Base-by-base conservation (phyloP, 2,113 vertebrate genomes). In the Mixornis gularis region DNA sequence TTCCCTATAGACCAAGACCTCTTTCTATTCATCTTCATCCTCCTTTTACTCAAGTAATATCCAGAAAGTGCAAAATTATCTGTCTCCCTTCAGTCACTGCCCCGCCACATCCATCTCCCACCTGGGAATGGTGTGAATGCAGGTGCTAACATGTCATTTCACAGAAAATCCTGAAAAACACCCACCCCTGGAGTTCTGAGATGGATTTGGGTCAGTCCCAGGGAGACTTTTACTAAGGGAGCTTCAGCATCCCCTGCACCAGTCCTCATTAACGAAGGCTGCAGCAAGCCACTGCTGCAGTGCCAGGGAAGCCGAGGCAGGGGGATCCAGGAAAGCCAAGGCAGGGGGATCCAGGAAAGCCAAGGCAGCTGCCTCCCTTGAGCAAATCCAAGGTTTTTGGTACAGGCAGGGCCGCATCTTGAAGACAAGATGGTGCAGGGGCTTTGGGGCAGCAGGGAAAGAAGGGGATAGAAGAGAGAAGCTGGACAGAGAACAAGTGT, bases 131-230 rank as follows among this genome's bases (percentile, higher is more conserved):
- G 34, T 44, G 55, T 53, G 34, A 89, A 58, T 34, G 55, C 0
- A 0, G 77, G 66, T 72, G 80, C 62, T 58, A n/a, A 22, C 24
- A 13, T 12, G 53, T 34, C 29, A 58, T 79, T 91, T 58, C 44
- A 64, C 15, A 18, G 86, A 78, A 90, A 87, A 82, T 40, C 46
- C n/a, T 58, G 38, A 74, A 56, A 92, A 93, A 90, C 53, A 76
- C 56, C 40, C 0, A 0, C 24, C 53, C 25, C 71, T 76, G 32
- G 86, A 72, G 84, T 84, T 81, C 63, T 90, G 62, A 84, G 55
- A 81, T 65, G 36, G 38, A 95, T 95, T 84, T 94, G 73, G 86
- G 94, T 96, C 80, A 93, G 55, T 90, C 65, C 89, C 91, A 41
- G 41, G 24, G 92, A 93, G 94, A 65, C 26, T 87, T 89, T 92